These are phyloP conservation scores for Cygnus atratus DNA, from an alignment of 2,113 vertebrate species.

Conservation along the genomic window DNA sequence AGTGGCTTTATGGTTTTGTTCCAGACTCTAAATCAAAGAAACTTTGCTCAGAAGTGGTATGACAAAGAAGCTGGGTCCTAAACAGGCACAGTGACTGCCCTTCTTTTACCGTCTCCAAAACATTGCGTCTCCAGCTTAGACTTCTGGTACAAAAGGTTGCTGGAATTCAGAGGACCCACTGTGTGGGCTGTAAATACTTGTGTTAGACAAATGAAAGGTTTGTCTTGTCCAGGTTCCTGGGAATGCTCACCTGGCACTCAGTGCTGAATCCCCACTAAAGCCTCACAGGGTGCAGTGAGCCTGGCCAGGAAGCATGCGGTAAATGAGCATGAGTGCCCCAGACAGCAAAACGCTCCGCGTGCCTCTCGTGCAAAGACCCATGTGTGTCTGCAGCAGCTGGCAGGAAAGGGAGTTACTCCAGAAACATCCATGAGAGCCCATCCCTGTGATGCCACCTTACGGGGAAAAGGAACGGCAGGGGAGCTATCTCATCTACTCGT, in stretches of 20 bases:
- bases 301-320: background rate
- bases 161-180: background rate
- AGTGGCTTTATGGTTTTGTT: conserved; percentile 22
- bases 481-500: conserved; percentile 4
- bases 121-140: background rate
- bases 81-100: background rate
- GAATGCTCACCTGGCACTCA: background rate
- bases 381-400: background rate
- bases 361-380: background rate
- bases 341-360: background rate
- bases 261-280: background rate
- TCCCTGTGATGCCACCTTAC: background rate
- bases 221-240: background rate
- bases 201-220: background rate
- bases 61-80: background rate
- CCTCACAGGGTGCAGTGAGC: background rate
- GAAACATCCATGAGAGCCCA: background rate
- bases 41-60: background rate
- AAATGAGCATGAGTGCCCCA: background rate
- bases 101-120: background rate
- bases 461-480: background rate
- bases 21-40: background rate
- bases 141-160: background rate
- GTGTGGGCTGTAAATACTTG: background rate
- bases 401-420: background rate